These are phyloP conservation scores for Spea hammondii DNA, from an alignment of 2,797 vertebrate species.

Conservation along the genomic window DNA sequence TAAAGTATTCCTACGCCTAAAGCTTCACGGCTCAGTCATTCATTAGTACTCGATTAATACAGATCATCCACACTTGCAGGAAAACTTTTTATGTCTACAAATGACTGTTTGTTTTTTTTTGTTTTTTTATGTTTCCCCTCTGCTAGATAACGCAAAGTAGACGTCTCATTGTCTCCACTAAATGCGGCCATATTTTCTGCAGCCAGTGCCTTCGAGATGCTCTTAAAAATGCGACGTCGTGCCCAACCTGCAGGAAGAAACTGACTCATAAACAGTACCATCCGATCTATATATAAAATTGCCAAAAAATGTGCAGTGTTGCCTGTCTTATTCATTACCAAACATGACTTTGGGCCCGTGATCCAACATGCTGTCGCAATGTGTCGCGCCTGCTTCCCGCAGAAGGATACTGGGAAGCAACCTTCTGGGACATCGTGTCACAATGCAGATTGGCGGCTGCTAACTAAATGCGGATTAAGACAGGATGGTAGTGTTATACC, in stretches of 20 bases:
- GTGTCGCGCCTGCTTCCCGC: too few species aligned
- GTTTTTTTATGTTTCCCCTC: conserved; percentile 28
- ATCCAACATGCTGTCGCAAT: too few species aligned
- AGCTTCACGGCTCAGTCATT: too few species aligned
- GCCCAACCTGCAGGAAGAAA: conserved; percentile 91
- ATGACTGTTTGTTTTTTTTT: too few species aligned
- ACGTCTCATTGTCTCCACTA: conserved; percentile 88
- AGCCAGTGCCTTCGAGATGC: conserved; percentile 90
- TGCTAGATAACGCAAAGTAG: conserved; percentile 85
- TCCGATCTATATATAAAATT: conserved; percentile 85
- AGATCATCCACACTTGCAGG: too few species aligned
- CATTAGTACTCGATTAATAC: too few species aligned
- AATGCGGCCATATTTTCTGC: conserved; percentile 94
- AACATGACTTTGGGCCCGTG: not conserved
- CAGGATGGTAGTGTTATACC: not conserved
- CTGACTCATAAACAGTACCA: conserved; percentile 89
- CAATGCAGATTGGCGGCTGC: too few species aligned
- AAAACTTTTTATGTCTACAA: not conserved
- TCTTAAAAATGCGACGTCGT: conserved; percentile 81
- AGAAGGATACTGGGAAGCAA: too few species aligned
- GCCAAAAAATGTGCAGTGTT: not conserved
- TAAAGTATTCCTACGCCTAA: too few species aligned
- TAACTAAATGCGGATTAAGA: too few species aligned
- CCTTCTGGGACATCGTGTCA: too few species aligned
- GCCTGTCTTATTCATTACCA: not conserved